Evolutionary conservation across 1,140 invertebrate genomes (phyloP).

Genomic region (Contarinia nasturtii): DNA sequence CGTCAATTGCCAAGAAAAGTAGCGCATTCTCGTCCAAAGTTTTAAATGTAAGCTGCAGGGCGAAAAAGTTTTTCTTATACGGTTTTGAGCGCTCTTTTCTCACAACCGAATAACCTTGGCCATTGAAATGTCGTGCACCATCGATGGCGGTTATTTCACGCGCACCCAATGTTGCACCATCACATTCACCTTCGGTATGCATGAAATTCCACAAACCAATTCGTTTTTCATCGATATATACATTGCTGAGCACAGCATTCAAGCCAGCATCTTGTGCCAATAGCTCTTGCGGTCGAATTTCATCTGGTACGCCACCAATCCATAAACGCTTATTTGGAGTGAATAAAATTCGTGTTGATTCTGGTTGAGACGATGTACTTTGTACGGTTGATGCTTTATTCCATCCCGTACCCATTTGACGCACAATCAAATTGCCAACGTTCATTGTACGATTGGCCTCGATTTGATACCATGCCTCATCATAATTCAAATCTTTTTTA

Average conservation of each 20-base stretch:
- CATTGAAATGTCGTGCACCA: slow-evolving; percentile 38
- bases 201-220: slow-evolving; percentile 81
- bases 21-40: slow-evolving; percentile 78
- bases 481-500: slow-evolving; percentile 34
- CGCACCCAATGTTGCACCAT: slow-evolving; percentile 19
- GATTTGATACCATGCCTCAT: slow-evolving; percentile 53
- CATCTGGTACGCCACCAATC: slow-evolving; percentile 31
- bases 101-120: slow-evolving; percentile 56
- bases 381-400: no score
- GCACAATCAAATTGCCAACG: slow-evolving; percentile 16
- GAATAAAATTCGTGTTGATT: slow-evolving; percentile 16
- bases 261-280: slow-evolving; percentile 29
- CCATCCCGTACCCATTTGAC: slow-evolving; percentile 13
- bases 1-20: slow-evolving; percentile 64
- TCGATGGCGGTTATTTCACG: slow-evolving; percentile 15
- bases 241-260: slow-evolving; percentile 57
- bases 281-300: slow-evolving; percentile 24
- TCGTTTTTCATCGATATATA: slow-evolving; percentile 52
- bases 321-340: slow-evolving; percentile 29
- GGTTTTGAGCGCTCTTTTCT: slow-evolving; percentile 34
- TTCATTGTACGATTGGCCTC: slow-evolving; percentile 38
- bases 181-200: slow-evolving; percentile 40
- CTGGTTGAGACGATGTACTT: slow-evolving; percentile 12
- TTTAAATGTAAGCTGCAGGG: slow-evolving; percentile 59
- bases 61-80: slow-evolving; percentile 52